Evolutionary conservation across 2,797 vertebrate species (phyloP), one percentile per base, ranked within the genome.

Genomic region (Carduelis carduelis): DNA sequence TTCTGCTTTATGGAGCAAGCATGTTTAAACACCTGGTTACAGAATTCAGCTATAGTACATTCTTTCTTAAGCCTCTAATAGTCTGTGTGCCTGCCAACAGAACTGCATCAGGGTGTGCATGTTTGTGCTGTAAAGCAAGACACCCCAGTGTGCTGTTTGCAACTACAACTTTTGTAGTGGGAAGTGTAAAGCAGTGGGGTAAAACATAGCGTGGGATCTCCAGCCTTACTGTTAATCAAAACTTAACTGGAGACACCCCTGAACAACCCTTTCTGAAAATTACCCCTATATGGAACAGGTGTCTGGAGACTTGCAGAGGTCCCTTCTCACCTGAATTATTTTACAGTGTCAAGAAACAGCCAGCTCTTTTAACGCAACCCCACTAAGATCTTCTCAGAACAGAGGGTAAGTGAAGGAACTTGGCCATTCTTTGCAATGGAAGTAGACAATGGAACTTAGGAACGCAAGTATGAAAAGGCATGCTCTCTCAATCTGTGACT

Each of bases 381-480:
- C 87, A 49, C 30, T 11, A 84, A 61, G 22, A 47, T 34, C 30
- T 71, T 86, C 53, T 63, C 61, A 81, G 53, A 81, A 52, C 27
- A 74, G 63, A 49, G 39, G 6, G 11, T 12, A 55, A 41, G 3
- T 16, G 28, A 82, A 90, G 24, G 20, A 92, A 46, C 20, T 39
- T 37, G 34, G 19, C 56, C 49, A 18, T 21, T 59, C 28, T 79
- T 84, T 35, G 70, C 35, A 84, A 60, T 1, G 12, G 20, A 47
- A 89, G 19, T 1, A 76, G 14, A 69, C 17, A 56, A 50, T 5
- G 2, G 44, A 71, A 78, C 30, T 49, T 32, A 75, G 0, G 0
- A 83, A 76, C 18, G 39, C 6, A 74, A 41, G n/a, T 35, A 66
- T 12, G 18, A 72, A 86, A 78, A 49, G 16, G 15, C 30, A 0